A percentile compares a stretch with the other conserved stretches of the same genome.
These are phyloP conservation scores for Sceloporus undulatus DNA, from an alignment of 2,113 vertebrate genomes.

Conservation along the genomic window DNA sequence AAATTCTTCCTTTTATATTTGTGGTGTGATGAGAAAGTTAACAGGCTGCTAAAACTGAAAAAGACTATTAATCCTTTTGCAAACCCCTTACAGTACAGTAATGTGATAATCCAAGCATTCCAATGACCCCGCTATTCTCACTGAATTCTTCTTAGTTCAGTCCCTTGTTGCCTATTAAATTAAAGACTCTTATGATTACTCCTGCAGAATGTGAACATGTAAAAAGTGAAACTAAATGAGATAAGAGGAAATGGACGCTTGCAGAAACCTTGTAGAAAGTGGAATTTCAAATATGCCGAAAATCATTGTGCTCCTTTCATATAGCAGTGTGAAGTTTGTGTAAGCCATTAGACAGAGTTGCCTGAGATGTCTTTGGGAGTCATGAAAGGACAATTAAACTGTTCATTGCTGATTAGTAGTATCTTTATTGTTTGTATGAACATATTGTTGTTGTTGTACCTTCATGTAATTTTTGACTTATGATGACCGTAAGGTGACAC, in stretches of 20 bases:
- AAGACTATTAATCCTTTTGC: not conserved
- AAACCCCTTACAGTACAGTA: not conserved
- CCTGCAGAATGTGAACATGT: not conserved
- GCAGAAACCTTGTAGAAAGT: not conserved
- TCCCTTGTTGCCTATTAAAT: not conserved
- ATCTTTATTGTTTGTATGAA: not conserved
- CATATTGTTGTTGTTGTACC: too few species aligned
- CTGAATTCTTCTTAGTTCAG: not conserved
- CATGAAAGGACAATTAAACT: not conserved
- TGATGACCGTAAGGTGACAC: not conserved
- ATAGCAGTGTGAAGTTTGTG: not conserved
- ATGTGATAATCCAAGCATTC: not conserved
- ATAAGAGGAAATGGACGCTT: not conserved
- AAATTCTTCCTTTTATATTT: not conserved
- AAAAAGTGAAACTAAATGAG: not conserved
- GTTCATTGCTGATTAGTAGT: not conserved
- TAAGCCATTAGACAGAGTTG: not conserved
- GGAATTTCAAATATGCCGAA: not conserved
- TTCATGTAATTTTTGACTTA: not conserved
- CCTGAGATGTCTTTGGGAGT: not conserved
- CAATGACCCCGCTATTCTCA: not conserved
- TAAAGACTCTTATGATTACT: not conserved
- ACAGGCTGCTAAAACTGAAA: not conserved
- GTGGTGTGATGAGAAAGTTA: not conserved
- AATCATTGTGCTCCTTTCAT: not conserved